Percentiles rank a stretch among this genome's conserved stretches.
Evolutionary conservation across 2,113 vertebrate genomes (phyloP).

Genomic region (Sturnira hondurensis): DNA sequence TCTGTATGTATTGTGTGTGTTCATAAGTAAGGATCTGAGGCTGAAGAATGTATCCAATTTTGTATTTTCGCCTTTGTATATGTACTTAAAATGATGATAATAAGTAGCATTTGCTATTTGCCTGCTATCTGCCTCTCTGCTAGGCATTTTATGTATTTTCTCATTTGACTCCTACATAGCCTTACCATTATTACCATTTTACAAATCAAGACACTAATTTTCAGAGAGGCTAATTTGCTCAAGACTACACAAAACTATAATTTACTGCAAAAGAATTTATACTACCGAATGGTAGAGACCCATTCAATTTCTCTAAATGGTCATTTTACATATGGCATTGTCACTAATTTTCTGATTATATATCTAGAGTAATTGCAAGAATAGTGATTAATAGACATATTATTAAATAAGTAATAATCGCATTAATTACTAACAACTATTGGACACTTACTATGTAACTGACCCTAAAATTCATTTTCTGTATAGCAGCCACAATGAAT

Average conservation of each 20-base stretch:
- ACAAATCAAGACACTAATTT: conserved; percentile 14
- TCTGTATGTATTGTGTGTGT: not conserved
- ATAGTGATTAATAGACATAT: not conserved
- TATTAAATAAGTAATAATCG: not conserved
- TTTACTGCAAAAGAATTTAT: not conserved
- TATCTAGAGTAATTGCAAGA: not conserved
- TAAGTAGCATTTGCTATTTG: conserved; percentile 13
- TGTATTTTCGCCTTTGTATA: conserved; percentile 2
- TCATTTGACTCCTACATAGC: not conserved
- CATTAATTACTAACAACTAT: not conserved
- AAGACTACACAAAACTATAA: conserved; percentile 13
- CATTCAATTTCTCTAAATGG: conserved; percentile 1
- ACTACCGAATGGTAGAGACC: not conserved
- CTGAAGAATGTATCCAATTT: conserved; percentile 17
- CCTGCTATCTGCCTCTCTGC: not conserved
- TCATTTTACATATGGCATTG: not conserved
- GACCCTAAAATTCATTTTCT: not conserved
- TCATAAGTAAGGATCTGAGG: not conserved
- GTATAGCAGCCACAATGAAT: not conserved
- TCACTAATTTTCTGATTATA: not conserved
- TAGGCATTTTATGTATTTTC: conserved; percentile 26
- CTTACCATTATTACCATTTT: conserved; percentile 2
- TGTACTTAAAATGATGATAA: not conserved
- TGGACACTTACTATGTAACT: not conserved
- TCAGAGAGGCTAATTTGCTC: conserved; percentile 24